phyloP scores from a whole-genome alignment of 2,888 invertebrate species.

The Nysson spinosus region DNA sequence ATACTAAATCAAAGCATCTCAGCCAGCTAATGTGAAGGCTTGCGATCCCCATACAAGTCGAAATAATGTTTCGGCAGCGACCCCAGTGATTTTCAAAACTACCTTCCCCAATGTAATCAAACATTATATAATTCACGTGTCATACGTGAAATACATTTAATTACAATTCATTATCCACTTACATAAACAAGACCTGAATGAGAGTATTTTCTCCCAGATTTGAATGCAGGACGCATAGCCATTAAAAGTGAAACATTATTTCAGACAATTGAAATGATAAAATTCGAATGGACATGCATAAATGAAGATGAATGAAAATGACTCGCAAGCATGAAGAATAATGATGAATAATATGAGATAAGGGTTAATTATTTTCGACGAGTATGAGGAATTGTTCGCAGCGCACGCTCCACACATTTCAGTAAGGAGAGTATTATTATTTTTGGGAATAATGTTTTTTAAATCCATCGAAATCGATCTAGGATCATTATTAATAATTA shows the following conservation, averaged over 20 bases:
- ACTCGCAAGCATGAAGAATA: background rate
- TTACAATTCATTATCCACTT: no score
- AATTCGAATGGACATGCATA: background rate
- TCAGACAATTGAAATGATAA: background rate
- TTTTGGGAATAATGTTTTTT: constrained; percentile 13
- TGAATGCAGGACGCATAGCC: background rate
- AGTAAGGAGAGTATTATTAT: constrained; percentile 32
- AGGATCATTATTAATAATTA: constrained; percentile 18
- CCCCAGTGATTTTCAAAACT: background rate
- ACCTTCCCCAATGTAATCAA: no score
- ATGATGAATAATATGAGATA: background rate
- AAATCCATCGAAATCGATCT: constrained; percentile 13
- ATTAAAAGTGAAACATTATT: background rate
- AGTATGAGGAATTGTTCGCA: constrained; percentile 73
- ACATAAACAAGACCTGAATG: no score
- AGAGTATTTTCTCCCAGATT: no score
- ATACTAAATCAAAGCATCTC: constrained; percentile 54
- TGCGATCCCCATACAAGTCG: constrained; percentile 71
- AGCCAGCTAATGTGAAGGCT: constrained; percentile 58
- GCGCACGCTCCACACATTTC: constrained; percentile 66
- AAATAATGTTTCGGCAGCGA: constrained; percentile 55
- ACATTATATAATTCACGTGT: no score
- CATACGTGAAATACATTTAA: no score
- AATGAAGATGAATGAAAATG: background rate
- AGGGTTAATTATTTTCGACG: constrained; percentile 60